phyloP scores from a whole-genome alignment of 2,113 vertebrate genomes.

The Notarius quadriscutis region DNA sequence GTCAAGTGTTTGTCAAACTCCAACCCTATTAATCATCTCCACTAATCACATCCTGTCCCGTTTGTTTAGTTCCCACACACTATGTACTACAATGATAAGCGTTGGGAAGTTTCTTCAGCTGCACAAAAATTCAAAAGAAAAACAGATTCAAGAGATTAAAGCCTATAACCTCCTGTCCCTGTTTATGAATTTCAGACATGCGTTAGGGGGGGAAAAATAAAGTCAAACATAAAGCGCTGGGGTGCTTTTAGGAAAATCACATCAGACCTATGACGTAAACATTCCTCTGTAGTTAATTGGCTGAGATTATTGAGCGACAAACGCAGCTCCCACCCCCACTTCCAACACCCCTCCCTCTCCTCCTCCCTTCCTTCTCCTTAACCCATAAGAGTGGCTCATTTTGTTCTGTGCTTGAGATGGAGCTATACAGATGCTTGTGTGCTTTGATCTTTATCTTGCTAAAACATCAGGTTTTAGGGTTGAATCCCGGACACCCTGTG shows the following conservation, averaged over 20 bases:
- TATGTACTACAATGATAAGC: neutral
- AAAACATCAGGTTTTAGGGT: constrained; percentile 55
- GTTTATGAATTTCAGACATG: constrained; percentile 20
- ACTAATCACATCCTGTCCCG: neutral
- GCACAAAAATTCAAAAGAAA: neutral
- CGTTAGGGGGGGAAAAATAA: constrained; percentile 45
- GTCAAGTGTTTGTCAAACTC: neutral
- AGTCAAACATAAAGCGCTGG: constrained; percentile 38
- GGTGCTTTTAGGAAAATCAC: constrained; percentile 15
- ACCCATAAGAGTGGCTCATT: neutral
- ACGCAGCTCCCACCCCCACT: constrained; percentile 1
- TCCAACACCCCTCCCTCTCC: neutral
- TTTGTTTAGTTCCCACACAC: neutral
- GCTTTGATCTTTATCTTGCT: constrained; percentile 50
- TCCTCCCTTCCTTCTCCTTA: neutral
- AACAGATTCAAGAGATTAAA: neutral
- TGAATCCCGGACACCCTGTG: constrained; percentile 61
- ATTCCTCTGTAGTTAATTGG: constrained; percentile 52
- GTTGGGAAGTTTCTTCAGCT: neutral
- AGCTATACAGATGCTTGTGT: neutral
- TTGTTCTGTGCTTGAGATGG: neutral
- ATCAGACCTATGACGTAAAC: constrained; percentile 32
- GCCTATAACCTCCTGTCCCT: too few species aligned
- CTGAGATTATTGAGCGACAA: constrained; percentile 54
- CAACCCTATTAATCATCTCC: constrained; percentile 5